Percentiles rank a stretch among this genome's conserved stretches.
These are phyloP conservation scores for Dichetophora obliterata DNA, from an alignment of 2,888 invertebrate species.

Conservation along the genomic window DNA sequence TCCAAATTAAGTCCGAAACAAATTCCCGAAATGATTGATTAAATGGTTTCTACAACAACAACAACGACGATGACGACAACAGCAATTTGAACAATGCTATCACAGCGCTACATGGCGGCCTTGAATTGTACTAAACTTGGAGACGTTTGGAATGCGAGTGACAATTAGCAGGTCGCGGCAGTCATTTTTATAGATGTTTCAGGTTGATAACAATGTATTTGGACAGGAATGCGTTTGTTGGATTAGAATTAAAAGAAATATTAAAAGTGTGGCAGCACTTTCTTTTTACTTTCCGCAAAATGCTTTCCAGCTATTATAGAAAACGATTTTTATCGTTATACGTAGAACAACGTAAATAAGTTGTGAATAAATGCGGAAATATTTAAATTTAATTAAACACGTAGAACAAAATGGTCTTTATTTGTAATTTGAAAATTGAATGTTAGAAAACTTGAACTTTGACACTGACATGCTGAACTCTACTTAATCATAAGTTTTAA, in stretches of 20 bases:
- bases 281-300: no score
- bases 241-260: neutral
- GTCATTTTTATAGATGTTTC: neutral
- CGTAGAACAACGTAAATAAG: no score
- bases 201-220: neutral
- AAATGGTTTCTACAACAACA: conserved; percentile 1
- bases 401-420: no score
- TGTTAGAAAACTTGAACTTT: no score
- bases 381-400: no score
- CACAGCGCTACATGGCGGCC: neutral
- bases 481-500: no score
- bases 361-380: no score
- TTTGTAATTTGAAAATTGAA: no score
- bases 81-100: neutral
- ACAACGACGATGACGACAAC: neutral
- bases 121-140: neutral
- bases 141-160: neutral
- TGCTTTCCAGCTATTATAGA: no score
- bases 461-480: no score
- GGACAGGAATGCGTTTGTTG: neutral
- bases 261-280: neutral
- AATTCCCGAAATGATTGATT: conserved; percentile 21
- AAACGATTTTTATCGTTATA: no score
- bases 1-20: conserved; percentile 11
- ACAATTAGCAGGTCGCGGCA: neutral